Conservation (phyloP, 2,888 invertebrate genomes). For the Epinotia bilunana region DNA sequence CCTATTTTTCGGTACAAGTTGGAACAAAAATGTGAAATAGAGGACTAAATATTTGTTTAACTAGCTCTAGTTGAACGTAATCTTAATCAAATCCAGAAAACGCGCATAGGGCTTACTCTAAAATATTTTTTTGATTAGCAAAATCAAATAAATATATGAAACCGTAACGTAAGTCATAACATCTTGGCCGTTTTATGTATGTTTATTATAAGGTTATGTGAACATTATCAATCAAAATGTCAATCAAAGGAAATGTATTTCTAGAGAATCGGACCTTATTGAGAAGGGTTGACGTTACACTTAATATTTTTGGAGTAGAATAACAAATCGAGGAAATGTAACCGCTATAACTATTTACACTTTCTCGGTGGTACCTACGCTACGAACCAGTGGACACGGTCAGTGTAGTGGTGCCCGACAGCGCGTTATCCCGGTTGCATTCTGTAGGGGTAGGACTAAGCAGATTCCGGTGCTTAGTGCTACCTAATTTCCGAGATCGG, state of each 20-base stretch:
- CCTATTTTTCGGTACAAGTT: neutral
- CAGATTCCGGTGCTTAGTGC: too few species aligned
- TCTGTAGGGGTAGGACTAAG: too few species aligned
- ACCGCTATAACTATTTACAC: neutral
- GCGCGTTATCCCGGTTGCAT: too few species aligned
- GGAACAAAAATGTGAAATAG: neutral
- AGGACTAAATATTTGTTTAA: too few species aligned
- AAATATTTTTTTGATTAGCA: too few species aligned
- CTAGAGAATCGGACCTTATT: slow-evolving; percentile 21
- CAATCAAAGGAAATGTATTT: slow-evolving; percentile 35
- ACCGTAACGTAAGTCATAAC: slow-evolving; percentile 8
- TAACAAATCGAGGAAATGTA: neutral
- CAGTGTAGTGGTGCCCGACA: too few species aligned
- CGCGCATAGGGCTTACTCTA: too few species aligned
- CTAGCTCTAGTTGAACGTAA: too few species aligned
- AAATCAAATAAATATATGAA: neutral
- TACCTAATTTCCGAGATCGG: too few species aligned
- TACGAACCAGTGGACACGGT: too few species aligned
- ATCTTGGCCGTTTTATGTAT: neutral
- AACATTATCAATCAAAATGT: slow-evolving; percentile 20
- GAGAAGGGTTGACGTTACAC: slow-evolving; percentile 31
- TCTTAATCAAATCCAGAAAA: too few species aligned
- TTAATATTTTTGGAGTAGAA: slow-evolving; percentile 2
- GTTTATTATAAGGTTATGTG: slow-evolving; percentile 3
- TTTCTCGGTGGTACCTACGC: too few species aligned